Base-by-base conservation (phyloP, 2,888 invertebrate species). In the Ligdia adustata region DNA sequence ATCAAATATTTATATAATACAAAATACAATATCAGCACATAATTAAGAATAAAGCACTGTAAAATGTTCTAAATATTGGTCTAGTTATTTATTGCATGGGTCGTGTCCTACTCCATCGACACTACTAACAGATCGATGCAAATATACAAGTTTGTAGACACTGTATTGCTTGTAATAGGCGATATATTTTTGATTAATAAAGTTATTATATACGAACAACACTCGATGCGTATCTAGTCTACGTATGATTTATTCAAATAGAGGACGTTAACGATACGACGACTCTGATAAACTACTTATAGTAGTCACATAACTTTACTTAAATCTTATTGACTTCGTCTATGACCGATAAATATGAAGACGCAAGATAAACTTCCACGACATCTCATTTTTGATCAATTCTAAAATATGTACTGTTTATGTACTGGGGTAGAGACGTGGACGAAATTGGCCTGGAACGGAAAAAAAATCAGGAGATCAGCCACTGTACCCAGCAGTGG, bases 31-130 rank as follows among this genome's bases (percentile, higher is more conserved):
- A 81, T 79, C 83, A 82, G 83, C 83, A 79, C 79, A 82, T 78
- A 75, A 78, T 76, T 71, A 41, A 75, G 71, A 76, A 72, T 80
- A 81, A 87, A 87, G 82, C 86, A 81, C 74, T 85, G 82, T 85
- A 87, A 84, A 86, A 84, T 77, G 74, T 82, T 84, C 84, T 89
- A 89, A 85, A 86, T 83, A 89, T 90, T 89, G 90, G 89, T 89
- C 90, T 89, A 89, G 70, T 80, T 74, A 79, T 72, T 86, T 89
- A 89, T 90, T 89, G 89, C 89, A 62, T 68, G 74, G 79, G 75
- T 75, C 77, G 52, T 52, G 53, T 43, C 69, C 79, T 70, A 69
- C 65, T 67, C 59, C 60, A 64, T 55, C 57, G 64, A 70, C 69
- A 75, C 73, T 82, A 84, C 69, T 22, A 6, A 4, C 72, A 73